Conservation (phyloP, 2,888 invertebrate genomes). For the Brenthis hecate region DNA sequence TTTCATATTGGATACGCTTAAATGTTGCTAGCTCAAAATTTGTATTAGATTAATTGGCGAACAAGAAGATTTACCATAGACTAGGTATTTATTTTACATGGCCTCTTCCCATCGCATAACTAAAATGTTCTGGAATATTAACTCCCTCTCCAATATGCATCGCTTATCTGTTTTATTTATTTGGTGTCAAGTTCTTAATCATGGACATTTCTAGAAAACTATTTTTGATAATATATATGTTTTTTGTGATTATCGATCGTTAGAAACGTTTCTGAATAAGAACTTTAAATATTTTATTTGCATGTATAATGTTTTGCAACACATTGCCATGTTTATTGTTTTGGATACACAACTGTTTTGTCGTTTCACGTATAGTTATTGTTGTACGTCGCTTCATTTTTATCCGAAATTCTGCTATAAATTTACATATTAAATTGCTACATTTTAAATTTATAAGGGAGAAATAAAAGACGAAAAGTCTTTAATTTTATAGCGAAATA, state of each 20-base stretch:
- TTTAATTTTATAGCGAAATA: slow-evolving; percentile 23
- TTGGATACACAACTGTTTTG: slow-evolving; percentile 50
- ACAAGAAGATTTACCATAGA: slow-evolving; percentile 54
- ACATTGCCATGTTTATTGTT: slow-evolving; percentile 52
- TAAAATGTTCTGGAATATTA: slow-evolving; percentile 43
- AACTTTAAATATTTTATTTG: slow-evolving; percentile 57
- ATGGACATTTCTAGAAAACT: not conserved
- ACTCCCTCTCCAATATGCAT: slow-evolving; percentile 66
- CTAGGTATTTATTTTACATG: slow-evolving; percentile 74
- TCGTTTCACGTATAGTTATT: slow-evolving; percentile 25
- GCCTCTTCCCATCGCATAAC: slow-evolving; percentile 72
- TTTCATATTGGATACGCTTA: slow-evolving; percentile 47
- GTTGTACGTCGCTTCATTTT: slow-evolving; percentile 29
- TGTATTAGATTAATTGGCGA: slow-evolving; percentile 57
- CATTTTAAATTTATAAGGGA: too few species aligned
- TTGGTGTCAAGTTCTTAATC: slow-evolving; percentile 56
- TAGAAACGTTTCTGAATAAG: slow-evolving; percentile 2
- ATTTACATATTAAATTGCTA: not conserved
- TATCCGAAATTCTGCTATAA: slow-evolving; percentile 22
- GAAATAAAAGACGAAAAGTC: not conserved
- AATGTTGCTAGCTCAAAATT: slow-evolving; percentile 60
- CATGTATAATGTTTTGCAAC: slow-evolving; percentile 80
- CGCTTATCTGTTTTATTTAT: slow-evolving; percentile 62
- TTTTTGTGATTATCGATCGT: not conserved
- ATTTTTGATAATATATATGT: not conserved